Evolutionary conservation across 2,797 vertebrate species (phyloP).

Genomic region (Gorsachius magnificus): DNA sequence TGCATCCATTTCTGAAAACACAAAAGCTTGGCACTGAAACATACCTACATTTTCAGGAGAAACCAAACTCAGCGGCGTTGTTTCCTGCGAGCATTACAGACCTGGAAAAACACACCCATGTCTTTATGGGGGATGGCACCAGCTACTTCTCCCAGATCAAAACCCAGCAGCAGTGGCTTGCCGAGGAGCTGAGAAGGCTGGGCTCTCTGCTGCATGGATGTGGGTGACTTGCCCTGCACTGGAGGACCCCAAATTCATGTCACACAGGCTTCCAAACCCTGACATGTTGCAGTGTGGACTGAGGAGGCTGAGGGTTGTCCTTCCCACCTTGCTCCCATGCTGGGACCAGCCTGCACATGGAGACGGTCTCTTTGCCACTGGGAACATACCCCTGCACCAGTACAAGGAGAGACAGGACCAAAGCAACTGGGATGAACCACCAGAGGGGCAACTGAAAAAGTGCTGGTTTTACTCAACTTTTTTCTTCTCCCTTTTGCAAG

Average conservation of each 20-base stretch:
- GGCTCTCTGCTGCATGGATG: not conserved
- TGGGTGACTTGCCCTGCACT: not conserved
- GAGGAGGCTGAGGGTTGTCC: rapidly evolving
- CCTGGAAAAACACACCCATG: not conserved
- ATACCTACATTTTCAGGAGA: not conserved
- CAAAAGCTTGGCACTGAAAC: not conserved
- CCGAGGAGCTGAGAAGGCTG: not conserved
- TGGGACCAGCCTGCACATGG: not conserved
- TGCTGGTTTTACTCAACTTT: not conserved
- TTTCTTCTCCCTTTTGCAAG: not conserved
- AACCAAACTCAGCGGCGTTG: not conserved
- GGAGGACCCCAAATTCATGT: not conserved
- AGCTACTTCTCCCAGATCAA: not conserved
- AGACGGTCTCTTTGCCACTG: not conserved
- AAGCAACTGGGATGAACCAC: not conserved
- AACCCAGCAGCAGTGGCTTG: not conserved
- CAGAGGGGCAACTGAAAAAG: rapidly evolving
- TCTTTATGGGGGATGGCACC: not conserved
- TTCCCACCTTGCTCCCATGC: rapidly evolving
- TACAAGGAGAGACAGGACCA: not conserved
- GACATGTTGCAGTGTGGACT: rapidly evolving
- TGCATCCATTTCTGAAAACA: not conserved
- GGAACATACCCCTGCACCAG: rapidly evolving
- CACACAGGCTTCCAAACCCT: not conserved
- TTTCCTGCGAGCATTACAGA: not conserved